A percentile compares a stretch with the other conserved stretches of the same genome.
Evolutionary conservation across 2,113 vertebrate genomes (phyloP).

Genomic region (Gadus chalcogrammus): DNA sequence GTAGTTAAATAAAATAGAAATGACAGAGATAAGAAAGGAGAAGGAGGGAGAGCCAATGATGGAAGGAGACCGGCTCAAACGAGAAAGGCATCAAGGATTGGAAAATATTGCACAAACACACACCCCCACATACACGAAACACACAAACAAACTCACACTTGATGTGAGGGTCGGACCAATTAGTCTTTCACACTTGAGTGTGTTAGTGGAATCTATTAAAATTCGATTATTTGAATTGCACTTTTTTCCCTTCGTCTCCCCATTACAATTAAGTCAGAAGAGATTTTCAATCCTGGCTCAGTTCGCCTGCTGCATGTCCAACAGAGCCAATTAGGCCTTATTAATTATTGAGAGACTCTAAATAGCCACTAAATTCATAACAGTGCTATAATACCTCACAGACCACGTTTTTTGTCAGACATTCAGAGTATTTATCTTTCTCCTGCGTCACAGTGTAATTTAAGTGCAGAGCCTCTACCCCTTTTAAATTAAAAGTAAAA

Average conservation of each 20-base stretch:
- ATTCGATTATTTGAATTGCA: slow-evolving; percentile 71
- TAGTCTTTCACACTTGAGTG: slow-evolving; percentile 62
- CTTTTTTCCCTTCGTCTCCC: slow-evolving; percentile 15
- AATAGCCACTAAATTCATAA: slow-evolving; percentile 70
- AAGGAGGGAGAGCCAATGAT: slow-evolving; percentile 45
- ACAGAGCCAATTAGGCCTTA: slow-evolving; percentile 61
- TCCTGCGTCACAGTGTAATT: neutral
- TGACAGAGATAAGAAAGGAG: slow-evolving; percentile 4
- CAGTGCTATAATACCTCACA: slow-evolving; percentile 50
- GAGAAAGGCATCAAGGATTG: neutral
- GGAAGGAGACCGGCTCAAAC: neutral
- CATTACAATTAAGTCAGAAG: slow-evolving; percentile 66
- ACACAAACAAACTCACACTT: neutral
- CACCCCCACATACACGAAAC: neutral
- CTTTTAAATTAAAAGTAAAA: slow-evolving; percentile 20
- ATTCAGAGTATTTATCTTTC: neutral
- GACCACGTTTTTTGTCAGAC: slow-evolving; percentile 18
- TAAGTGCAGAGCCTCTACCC: neutral
- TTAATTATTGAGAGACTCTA: slow-evolving; percentile 70
- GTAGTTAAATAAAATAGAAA: slow-evolving; percentile 11
- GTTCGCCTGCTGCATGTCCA: slow-evolving; percentile 63
- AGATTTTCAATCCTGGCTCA: slow-evolving; percentile 56
- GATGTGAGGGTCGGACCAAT: slow-evolving; percentile 6
- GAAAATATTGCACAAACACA: neutral
- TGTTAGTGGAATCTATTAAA: slow-evolving; percentile 68